Conservation (phyloP, 2,113 vertebrate genomes). For the Pyrgilauda ruficollis region DNA sequence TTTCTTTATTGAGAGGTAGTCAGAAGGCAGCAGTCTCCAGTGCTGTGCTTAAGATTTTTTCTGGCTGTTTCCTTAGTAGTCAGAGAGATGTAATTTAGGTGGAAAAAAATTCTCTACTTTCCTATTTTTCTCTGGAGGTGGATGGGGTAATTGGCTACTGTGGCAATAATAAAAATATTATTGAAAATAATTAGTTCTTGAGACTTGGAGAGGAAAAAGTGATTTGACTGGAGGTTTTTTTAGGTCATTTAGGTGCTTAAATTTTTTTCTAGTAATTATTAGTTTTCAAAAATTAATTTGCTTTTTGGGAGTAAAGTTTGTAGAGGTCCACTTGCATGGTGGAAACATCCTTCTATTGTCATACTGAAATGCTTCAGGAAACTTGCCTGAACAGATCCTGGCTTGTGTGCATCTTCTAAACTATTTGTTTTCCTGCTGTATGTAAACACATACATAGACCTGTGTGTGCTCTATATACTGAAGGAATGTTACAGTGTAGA, state of each 20-base stretch:
- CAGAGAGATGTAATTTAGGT: neutral
- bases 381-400: neutral
- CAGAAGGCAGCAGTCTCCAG: neutral
- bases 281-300: neutral
- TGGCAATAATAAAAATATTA: slow-evolving; percentile 4
- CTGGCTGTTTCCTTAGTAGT: slow-evolving; percentile 11
- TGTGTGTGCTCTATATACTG: neutral
- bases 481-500: neutral
- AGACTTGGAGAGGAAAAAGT: neutral
- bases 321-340: neutral
- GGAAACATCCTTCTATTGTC: neutral
- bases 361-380: neutral
- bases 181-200: neutral
- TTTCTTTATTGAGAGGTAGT: neutral
- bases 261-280: neutral
- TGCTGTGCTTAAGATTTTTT: neutral
- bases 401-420: neutral
- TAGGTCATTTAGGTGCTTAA: neutral
- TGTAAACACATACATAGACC: neutral
- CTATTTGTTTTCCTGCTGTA: neutral
- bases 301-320: slow-evolving; percentile 20
- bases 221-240: neutral
- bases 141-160: neutral
- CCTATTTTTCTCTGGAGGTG: neutral
- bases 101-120: neutral